These are phyloP conservation scores for Pardalotus punctatus DNA, from an alignment of 2,113 vertebrate genomes.

Conservation along the genomic window DNA sequence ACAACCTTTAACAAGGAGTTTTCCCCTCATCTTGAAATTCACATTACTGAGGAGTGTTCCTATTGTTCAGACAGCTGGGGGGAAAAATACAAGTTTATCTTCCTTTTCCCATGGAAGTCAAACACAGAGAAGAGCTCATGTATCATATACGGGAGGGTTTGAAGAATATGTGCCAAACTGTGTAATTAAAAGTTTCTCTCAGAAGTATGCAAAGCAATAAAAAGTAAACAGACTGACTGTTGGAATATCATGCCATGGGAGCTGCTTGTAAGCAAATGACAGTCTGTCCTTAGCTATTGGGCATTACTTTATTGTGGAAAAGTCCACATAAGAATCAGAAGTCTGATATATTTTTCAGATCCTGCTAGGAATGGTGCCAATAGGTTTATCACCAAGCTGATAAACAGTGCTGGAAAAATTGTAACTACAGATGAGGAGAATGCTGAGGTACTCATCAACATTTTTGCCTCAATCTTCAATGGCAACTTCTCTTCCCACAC, in stretches of 20 bases:
- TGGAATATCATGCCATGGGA: background rate
- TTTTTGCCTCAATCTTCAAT: background rate
- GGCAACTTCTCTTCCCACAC: background rate
- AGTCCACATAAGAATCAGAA: background rate
- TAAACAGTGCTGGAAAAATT: background rate
- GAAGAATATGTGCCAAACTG: background rate
- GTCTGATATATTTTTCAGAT: background rate
- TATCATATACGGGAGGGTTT: background rate
- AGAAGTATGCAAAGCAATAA: background rate
- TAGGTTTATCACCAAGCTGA: rapidly evolving
- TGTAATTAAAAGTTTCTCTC: conserved; percentile 10
- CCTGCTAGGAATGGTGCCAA: background rate
- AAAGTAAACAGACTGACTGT: background rate
- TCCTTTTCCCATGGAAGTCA: background rate
- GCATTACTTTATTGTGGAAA: background rate
- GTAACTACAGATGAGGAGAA: background rate
- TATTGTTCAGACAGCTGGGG: background rate
- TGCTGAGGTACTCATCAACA: background rate
- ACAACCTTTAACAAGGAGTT: conserved; percentile 28
- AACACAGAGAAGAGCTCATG: background rate
- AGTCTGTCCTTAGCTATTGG: background rate
- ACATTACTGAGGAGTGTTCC: conserved; percentile 25
- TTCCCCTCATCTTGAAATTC: conserved; percentile 37
- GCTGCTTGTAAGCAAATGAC: background rate
- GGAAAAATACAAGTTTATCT: conserved; percentile 5